Base-by-base conservation (phyloP, 2,797 vertebrate species). In the Chaetophractus vellerosus region DNA sequence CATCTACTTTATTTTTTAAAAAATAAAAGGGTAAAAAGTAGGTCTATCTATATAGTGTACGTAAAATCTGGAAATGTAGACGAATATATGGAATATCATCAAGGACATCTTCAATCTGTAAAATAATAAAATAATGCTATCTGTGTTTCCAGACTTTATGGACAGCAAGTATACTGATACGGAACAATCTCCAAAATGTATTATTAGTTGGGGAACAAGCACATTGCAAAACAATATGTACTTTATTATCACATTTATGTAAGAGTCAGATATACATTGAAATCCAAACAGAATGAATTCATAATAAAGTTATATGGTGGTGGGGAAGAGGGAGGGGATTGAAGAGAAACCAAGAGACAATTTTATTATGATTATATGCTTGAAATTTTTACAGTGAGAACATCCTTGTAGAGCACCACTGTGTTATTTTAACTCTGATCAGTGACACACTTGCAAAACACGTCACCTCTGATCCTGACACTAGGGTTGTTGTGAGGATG, bases 81-180 rank as follows among this genome's bases (percentile, higher is more conserved):
- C 90, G 66, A 78, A 10, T 55, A 86, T 48, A n/a, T 69, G 23
- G 24, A 52, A 63, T 64, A 69, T 55, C 64, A 91, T 63, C n/a
- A 74, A 87, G 50, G 28, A 68, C 1, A 82, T 63, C 19, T 41
- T 82, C 9, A 88, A 24, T 57, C 19, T 55, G 4, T 88, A 79
- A 88, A 90, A 88, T 59, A 86, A 85, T 78, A 90, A 93, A 91
- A 89, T 84, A 75, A 24, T 81, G 76, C 16, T 74, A 68, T 59
- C 26, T 57, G 11, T 87, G 63, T 74, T 69, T 93, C 52, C 55
- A 92, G 52, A 92, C n/a, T 84, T 86, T 28, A 71, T 80, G 48
- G 14, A 71, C 57, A 87, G 11, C 36, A 71, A 38, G 38, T 41
- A 71, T 38, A 41, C 21, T n/a, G 28, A 83, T 66, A 94, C 9